These are phyloP conservation scores for Caenorhabditis tropicalis DNA, from an alignment of 1,140 invertebrate species.

Conservation along the genomic window DNA sequence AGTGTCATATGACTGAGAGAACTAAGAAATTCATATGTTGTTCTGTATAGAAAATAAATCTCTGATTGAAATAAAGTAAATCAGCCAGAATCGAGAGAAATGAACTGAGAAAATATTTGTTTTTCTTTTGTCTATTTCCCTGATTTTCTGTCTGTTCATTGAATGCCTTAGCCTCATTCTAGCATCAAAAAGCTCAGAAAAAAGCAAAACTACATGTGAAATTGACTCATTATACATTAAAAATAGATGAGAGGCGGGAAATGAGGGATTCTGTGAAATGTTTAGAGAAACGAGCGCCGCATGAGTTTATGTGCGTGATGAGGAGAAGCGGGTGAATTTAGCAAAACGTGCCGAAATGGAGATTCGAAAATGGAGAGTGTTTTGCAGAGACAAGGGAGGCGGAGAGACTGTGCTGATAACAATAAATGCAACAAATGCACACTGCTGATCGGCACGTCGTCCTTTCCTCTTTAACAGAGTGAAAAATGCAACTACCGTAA, in stretches of 20 bases:
- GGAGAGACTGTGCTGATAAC: conserved; percentile 17
- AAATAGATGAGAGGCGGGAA: neutral
- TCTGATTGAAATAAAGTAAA: neutral
- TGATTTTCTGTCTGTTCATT: neutral
- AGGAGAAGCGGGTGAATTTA: conserved; percentile 23
- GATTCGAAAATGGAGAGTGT: neutral
- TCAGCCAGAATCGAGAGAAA: neutral
- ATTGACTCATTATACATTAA: no score
- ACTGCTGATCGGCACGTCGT: conserved; percentile 31
- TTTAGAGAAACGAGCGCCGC: neutral
- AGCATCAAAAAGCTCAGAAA: neutral
- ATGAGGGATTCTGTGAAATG: neutral
- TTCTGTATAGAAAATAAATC: neutral
- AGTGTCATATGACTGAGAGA: no score
- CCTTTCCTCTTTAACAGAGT: no score
- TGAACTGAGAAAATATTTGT: neutral
- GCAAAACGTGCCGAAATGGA: conserved; percentile 36
- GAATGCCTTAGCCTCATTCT: no score
- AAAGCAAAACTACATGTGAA: no score
- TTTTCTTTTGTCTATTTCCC: neutral
- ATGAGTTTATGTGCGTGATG: conserved; percentile 8
- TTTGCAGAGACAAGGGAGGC: neutral
- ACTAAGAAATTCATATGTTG: no score
- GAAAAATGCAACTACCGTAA: neutral
- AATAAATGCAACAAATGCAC: neutral